Conservation (phyloP, 2,888 invertebrate genomes). For the Aethes cnicana region DNA sequence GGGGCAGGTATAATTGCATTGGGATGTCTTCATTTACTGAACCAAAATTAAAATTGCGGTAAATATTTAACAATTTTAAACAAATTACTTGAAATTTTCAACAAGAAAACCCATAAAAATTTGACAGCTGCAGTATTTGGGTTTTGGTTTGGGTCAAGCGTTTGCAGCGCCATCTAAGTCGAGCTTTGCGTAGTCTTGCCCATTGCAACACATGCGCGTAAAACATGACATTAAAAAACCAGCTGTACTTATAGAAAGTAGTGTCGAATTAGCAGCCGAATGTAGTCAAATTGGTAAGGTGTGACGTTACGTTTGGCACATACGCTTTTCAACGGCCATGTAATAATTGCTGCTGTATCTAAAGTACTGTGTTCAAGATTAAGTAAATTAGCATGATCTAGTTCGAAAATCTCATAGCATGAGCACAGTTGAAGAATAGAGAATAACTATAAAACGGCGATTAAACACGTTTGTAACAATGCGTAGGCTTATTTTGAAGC, state of each 20-base stretch:
- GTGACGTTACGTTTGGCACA: conserved; percentile 15
- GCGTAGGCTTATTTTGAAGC: conserved; percentile 12
- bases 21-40: too few species aligned
- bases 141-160: too few species aligned
- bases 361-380: conserved; percentile 3
- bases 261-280: conserved; percentile 6
- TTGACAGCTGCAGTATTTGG: too few species aligned
- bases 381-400: conserved; percentile 19
- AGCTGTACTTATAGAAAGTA: conserved; percentile 11
- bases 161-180: too few species aligned
- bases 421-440: conserved; percentile 20
- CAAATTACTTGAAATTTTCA: too few species aligned
- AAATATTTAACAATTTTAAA: too few species aligned
- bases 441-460: conserved; percentile 33
- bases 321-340: conserved; percentile 1
- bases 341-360: not conserved
- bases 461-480: conserved; percentile 14
- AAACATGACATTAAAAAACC: not conserved
- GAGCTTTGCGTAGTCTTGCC: too few species aligned
- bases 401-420: conserved; percentile 19
- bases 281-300: conserved; percentile 17
- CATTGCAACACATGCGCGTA: conserved; percentile 4
- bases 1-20: too few species aligned
- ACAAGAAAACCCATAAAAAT: too few species aligned
- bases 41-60: too few species aligned